Evolutionary conservation across 2,888 invertebrate species (phyloP), one percentile per base, ranked within the genome.

Genomic region (Heliconius erato): DNA sequence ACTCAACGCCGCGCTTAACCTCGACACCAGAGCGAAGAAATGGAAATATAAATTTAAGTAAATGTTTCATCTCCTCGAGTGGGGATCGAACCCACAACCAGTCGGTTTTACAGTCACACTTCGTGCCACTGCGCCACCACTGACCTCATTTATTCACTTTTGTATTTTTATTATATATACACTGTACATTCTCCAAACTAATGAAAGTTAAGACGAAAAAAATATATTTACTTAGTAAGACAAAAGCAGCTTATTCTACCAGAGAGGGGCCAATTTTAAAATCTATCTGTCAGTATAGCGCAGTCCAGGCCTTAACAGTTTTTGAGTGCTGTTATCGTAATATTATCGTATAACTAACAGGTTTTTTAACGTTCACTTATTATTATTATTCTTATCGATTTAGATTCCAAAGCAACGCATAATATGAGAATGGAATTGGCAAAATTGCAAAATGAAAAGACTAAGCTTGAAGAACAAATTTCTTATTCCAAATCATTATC

Each of bases 331-430:
- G 23, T 54, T 54, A 54, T 54, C 2, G 19, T 54, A 19, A 54
- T 54, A 3, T 63, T n/a, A 63, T 63, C 63, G 23, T 63, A 12
- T 63, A 63, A n/a, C 63, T 63, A n/a, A 28, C 26, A 67, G 2
- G 26, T 67, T 67, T 26, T 26, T 28, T 12, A 28, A 67, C 16
- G 16, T 32, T 7, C 23, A 54, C 2, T 76, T 54, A 19, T 32
- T 67, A 78, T 26, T 77, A 49, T 77, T 79, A 77, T 76, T 81
- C 85, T 80, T 35, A 19, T 19, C 32, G 4, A 88, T 90, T 80
- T 84, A 96, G 96, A 95, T 86, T 94, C 95, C 1, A 94, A 89
- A 88, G 93, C 95, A 82, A 92, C 93, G n/a, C 95, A 95, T 87
- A 93, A 95, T 84, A 94, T 96, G 89, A 94, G 92, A 89, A 90